phyloP scores from a whole-genome alignment of 2,113 vertebrate genomes.

The Manacus vitellinus region DNA sequence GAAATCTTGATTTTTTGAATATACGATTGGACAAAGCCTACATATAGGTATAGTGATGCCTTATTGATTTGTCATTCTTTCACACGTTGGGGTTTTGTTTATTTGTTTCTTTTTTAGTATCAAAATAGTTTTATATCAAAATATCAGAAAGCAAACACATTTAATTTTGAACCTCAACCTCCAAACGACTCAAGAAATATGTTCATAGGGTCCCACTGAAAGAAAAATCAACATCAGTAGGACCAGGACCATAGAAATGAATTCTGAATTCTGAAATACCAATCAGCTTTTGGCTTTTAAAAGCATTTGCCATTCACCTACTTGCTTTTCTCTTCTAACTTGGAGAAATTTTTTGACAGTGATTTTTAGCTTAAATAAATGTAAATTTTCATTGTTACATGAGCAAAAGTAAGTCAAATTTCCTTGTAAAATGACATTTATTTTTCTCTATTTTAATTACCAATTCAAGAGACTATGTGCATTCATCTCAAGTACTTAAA shows the following conservation, averaged over 20 bases:
- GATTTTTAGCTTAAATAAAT: not conserved
- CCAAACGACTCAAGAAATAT: not conserved
- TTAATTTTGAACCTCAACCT: not conserved
- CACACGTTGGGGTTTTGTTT: not conserved
- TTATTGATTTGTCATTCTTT: not conserved
- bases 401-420: not conserved
- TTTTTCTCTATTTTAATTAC: not conserved
- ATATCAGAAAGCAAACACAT: not conserved
- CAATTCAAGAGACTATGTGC: not conserved
- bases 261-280: not conserved
- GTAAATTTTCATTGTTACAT: not conserved
- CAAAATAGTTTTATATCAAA: not conserved
- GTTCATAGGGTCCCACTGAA: not conserved
- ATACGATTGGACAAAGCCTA: not conserved
- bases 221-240: not conserved
- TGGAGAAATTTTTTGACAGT: not conserved
- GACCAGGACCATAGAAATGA: not conserved
- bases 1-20: not conserved
- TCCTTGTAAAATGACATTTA: not conserved
- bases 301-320: not conserved
- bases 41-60: not conserved
- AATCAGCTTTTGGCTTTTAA: not conserved
- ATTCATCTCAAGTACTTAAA: not conserved
- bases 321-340: not conserved
- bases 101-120: not conserved